Evolutionary conservation across 2,797 vertebrate species (phyloP), one percentile per base, ranked within the genome.

Genomic region (Danio aesculapii): DNA sequence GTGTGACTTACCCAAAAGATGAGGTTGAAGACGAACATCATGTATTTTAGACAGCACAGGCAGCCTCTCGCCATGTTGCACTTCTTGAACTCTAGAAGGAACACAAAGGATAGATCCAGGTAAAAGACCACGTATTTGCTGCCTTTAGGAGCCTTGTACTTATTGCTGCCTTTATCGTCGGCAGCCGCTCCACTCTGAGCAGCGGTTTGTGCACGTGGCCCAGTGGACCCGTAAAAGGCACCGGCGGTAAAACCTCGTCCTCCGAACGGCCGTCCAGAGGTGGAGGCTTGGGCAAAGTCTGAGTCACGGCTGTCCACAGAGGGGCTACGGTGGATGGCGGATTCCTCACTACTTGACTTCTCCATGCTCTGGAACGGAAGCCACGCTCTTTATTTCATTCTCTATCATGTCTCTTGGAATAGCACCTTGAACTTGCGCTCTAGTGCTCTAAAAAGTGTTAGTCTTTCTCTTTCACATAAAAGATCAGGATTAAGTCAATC

Each of bases 71-170:
- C 98, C 98, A 99, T 99, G 97, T 98, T 98, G 97, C 96, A 99
- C 98, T 98, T 99, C 96, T 98, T 98, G 95, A 99, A 99, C 94
- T 99, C 98, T 99, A 99, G 92, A 93, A 99, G 98, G 95, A 99
- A 99, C 94, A 99, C 98, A 99, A 99, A 99, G 88, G 98, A 99
- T 94, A 99, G 94, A 94, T 99, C 98, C 97, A 99, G 96, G 93
- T 99, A 99, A 99, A 99, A 99, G 88, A 99, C 98, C 86, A 99
- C 96, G 90, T 98, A 99, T 93, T 99, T 99, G 96, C 97, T 98
- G 94, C 97, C 95, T 91, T 96, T 97, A 85, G 97, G 95, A 1
- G 95, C 94, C 91, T 92, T 92, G 94, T 93, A 95, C 92, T 97
- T 97, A 92, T 95, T 95, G 85, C 90, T 92, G 87, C 92, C 92